Base-by-base conservation (phyloP, 2,113 vertebrate species). In the Ranitomeya imitator region DNA sequence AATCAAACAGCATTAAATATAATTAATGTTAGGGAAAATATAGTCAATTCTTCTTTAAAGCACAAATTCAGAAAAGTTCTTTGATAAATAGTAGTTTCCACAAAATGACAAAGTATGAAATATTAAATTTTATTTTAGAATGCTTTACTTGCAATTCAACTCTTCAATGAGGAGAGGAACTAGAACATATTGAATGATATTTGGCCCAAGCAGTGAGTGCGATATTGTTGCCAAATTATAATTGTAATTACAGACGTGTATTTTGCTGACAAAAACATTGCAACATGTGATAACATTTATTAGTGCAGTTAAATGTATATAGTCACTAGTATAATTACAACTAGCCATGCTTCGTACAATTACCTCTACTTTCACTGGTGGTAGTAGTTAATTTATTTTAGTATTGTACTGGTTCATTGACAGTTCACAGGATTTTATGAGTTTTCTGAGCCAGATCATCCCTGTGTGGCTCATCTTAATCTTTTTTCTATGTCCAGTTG, bases 401-500 rank as follows among this genome's bases (percentile, higher is more conserved):
- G 71, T n/a, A 0, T 1, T 79, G 11, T 69, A 3, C 63, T 79
- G 59, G 54, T 87, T 87, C 90, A 11, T 83, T 91, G 90, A 84
- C 19, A 55, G 89, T 63, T 88, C 85, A 84, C 71, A 63, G 0
- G 0, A 21, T 89, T 90, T 86, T 85, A 12, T 84, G 91, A 90
- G 89, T 91, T 93, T 92, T 63, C 89, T 88, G 63, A 93, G 89
- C 89, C 78, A 80, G 55, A n/a, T 79, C 23, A 60, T 23, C 86
- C 90, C 86, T 91, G 85, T 92, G 91, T 85, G 85, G 51, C 89
- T 92, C 87, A 55, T 90, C 37, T 16, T 88, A 90, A 90, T 89
- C 92, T 92, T 89, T 80, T 45, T 90, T 79, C 89, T 90, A 93
- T 90, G 92, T 90, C 90, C 90, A 69, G 86, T 88, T 54, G 71